Evolutionary conservation across 1,140 invertebrate genomes (phyloP).

Genomic region (Sarcophaga bullata): DNA sequence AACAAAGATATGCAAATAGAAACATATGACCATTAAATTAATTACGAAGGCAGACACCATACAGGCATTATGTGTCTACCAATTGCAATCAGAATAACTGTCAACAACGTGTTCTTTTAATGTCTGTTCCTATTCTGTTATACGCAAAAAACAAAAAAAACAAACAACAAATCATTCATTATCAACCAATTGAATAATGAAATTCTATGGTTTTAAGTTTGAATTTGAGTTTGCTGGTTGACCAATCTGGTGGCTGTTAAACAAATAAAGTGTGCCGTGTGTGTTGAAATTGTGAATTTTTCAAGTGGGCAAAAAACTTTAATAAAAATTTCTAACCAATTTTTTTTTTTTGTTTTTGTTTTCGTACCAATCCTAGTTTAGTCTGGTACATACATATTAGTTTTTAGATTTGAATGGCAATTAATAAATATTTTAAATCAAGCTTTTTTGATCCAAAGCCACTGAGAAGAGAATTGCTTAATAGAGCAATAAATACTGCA

Average conservation of each 20-base stretch:
- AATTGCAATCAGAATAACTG: not conserved
- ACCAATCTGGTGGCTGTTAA: not conserved
- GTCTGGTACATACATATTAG: conserved; percentile 12
- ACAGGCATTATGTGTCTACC: too few relatives aligned
- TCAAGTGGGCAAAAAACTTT: conserved; percentile 59
- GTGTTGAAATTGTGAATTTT: not conserved
- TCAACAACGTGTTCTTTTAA: not conserved
- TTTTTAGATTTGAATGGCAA: conserved; percentile 57
- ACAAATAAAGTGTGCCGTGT: not conserved
- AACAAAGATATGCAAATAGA: too few relatives aligned
- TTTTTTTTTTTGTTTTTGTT: too few relatives aligned
- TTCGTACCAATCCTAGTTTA: too few relatives aligned
- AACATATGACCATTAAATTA: too few relatives aligned
- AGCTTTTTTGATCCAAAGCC: conserved; percentile 32
- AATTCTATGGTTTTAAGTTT: conserved; percentile 3
- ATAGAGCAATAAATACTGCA: too few relatives aligned
- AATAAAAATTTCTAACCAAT: conserved; percentile 65
- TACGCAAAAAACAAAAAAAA: too few relatives aligned
- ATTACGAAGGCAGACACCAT: too few relatives aligned
- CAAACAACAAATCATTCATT: not conserved
- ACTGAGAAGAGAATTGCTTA: not conserved
- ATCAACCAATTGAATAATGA: conserved; percentile 19
- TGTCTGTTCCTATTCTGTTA: not conserved
- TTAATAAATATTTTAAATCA: conserved; percentile 62
- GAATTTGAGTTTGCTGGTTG: not conserved